phyloP scores from a whole-genome alignment of 2,888 invertebrate genomes.

The Cabera pusaria region DNA sequence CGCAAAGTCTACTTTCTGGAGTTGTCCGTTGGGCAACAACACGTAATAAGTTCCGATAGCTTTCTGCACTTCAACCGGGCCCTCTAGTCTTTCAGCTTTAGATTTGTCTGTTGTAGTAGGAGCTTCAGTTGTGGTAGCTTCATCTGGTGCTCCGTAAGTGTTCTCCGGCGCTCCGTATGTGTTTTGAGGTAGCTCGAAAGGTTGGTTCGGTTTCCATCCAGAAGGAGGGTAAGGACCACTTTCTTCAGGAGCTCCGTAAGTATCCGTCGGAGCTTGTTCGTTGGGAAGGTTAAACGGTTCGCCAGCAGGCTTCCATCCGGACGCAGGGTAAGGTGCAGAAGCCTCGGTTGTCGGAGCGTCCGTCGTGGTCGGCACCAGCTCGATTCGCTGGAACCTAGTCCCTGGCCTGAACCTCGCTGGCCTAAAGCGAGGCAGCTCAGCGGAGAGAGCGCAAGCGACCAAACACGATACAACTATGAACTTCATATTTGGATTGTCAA shows the following conservation, averaged over 20 bases:
- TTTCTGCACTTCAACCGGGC: constrained; percentile 67
- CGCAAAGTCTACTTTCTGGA: constrained; percentile 84
- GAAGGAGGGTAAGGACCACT: constrained; percentile 64
- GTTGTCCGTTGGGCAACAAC: constrained; percentile 84
- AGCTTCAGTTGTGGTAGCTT: constrained; percentile 56
- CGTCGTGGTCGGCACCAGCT: constrained; percentile 70
- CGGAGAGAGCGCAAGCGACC: constrained; percentile 46
- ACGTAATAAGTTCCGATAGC: constrained; percentile 85
- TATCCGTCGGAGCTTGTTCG: constrained; percentile 44
- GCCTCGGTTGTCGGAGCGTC: constrained; percentile 64
- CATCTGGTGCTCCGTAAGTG: constrained; percentile 59
- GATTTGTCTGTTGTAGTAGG: constrained; percentile 62
- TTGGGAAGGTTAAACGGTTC: constrained; percentile 58
- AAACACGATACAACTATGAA: constrained; percentile 53
- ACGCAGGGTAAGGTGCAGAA: constrained; percentile 58
- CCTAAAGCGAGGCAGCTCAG: constrained; percentile 73
- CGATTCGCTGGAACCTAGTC: constrained; percentile 65
- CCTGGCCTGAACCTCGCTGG: constrained; percentile 72
- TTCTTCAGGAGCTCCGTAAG: constrained; percentile 48
- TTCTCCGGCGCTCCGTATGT: constrained; percentile 60
- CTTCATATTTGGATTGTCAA: constrained; percentile 61
- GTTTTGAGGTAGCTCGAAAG: constrained; percentile 65
- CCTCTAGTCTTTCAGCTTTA: constrained; percentile 58
- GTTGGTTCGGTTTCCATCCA: constrained; percentile 71
- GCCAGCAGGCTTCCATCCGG: constrained; percentile 71